Evolutionary conservation across 2,113 vertebrate genomes (phyloP), one percentile per base, ranked within the genome.

Genomic region (Phyllopteryx taeniolatus): DNA sequence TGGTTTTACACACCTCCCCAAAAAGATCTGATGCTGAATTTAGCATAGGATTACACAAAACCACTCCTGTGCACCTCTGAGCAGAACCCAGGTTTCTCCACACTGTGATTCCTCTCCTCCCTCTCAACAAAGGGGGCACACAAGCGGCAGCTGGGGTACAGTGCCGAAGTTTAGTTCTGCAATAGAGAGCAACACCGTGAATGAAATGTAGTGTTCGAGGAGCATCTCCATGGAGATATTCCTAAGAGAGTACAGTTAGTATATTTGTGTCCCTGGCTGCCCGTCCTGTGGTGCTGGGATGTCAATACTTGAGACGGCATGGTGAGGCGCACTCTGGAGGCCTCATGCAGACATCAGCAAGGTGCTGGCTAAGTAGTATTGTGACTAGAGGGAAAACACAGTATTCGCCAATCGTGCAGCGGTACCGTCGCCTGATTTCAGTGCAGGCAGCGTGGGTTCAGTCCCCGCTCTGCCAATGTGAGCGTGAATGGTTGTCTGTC

Each of bases 21-120:
- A 90, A 66, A 91, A 91, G 86, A 91, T 91, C 86, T 89, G 87
- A 91, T 90, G 88, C 85, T 68, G 89, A 91, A 92, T 92, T 92
- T 93, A 93, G 86, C 91, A 87, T 84, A 89, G 90, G 91, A 92
- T 91, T 92, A 91, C 85, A 90, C 87, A 90, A 88, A 89, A 84
- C 83, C 89, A 81, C 82, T 87, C 83, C 73, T 86, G 78, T 89
- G 80, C 89, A 89, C 87, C 87, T 86, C 82, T 79, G 81, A 87
- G 77, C 81, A 89, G 84, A 90, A 86, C 86, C 85, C 81, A 81
- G 80, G 82, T 88, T 88, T 84, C 83, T 67, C 84, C 84, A 74
- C 63, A 73, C 84, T 90, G 84, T 89, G 89, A 90, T 90, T 89
- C 81, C 79, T 83, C 85, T 86, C 83, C 83, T 80, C 84, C 83